These are phyloP conservation scores for Aplidium turbinatum DNA, from an alignment of 23 tunicate genomes.

Conservation along the genomic window DNA sequence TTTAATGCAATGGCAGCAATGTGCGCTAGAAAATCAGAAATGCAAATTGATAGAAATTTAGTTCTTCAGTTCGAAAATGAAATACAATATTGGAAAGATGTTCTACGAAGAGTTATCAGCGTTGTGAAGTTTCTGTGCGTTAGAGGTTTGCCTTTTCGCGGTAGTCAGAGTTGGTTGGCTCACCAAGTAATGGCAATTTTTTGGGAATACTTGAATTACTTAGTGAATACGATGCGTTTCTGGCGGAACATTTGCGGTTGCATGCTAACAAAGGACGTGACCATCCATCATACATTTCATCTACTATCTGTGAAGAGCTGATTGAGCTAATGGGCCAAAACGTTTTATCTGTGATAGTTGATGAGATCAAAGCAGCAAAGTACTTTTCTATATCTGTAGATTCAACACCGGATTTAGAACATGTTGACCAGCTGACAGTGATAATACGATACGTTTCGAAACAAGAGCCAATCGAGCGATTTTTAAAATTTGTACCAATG, in stretches of 20 bases:
- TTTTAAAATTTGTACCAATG: constrained; percentile 30
- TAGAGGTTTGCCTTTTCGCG: constrained; percentile 42
- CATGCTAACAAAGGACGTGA: constrained; percentile 11
- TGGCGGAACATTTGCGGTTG: constrained; percentile 24
- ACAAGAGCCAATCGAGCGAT: constrained; percentile 30
- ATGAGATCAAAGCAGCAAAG: constrained; percentile 19
- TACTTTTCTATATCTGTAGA: constrained; percentile 31
- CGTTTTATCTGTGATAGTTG: constrained; percentile 14
- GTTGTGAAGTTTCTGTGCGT: constrained; percentile 13
- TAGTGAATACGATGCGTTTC: constrained; percentile 30
- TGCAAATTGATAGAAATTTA: neutral
- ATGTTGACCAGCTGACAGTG: constrained; percentile 32
- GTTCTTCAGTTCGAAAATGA: constrained; percentile 20
- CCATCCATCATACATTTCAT: constrained; percentile 31
- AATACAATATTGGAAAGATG: constrained; percentile 23
- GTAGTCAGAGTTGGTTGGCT: constrained; percentile 31
- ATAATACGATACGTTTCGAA: constrained; percentile 22
- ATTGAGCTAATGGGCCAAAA: constrained; percentile 21
- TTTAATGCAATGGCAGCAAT: neutral
- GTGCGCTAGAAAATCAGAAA: constrained; percentile 1
- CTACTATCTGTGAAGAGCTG: constrained; percentile 35
- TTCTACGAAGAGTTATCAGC: constrained; percentile 12
- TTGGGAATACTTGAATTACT: constrained; percentile 38
- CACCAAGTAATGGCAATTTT: constrained; percentile 29
- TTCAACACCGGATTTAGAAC: constrained; percentile 38